Percentiles rank a stretch among this genome's conserved stretches.
Evolutionary conservation across 2,888 invertebrate genomes (phyloP).

Genomic region (Lasius platythorax): DNA sequence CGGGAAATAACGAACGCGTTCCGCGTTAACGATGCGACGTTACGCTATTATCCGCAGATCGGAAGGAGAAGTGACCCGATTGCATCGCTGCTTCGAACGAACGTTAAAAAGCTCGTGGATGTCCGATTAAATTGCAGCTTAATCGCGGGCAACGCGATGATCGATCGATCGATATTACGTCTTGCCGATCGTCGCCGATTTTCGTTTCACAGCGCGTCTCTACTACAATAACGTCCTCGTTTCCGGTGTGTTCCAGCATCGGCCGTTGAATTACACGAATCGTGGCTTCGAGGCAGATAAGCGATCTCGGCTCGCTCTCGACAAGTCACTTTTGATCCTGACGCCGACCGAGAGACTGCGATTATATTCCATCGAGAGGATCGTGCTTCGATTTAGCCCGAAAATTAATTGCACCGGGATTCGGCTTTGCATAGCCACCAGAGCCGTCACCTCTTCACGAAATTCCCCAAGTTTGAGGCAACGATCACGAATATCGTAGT

Average conservation of each 20-base stretch:
- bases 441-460: slow-evolving; percentile 59
- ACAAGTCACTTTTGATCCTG: slow-evolving; percentile 68
- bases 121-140: slow-evolving; percentile 57
- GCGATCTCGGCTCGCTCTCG: slow-evolving; percentile 55
- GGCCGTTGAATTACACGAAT: slow-evolving; percentile 68
- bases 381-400: slow-evolving; percentile 65
- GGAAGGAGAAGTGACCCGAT: slow-evolving; percentile 35
- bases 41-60: slow-evolving; percentile 43
- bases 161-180: slow-evolving; percentile 53
- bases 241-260: slow-evolving; percentile 59
- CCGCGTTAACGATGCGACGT: slow-evolving; percentile 41
- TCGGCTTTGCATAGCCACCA: slow-evolving; percentile 77
- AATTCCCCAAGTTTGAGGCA: slow-evolving; percentile 44
- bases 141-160: slow-evolving; percentile 54
- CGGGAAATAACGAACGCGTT: slow-evolving; percentile 41
- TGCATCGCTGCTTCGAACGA: background rate
- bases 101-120: background rate
- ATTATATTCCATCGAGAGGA: slow-evolving; percentile 62
- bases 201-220: slow-evolving; percentile 16
- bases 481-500: slow-evolving; percentile 32
- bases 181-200: slow-evolving; percentile 25
- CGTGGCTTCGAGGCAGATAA: slow-evolving; percentile 63
- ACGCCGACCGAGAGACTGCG: slow-evolving; percentile 64
- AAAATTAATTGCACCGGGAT: slow-evolving; percentile 79
- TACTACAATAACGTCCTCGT: slow-evolving; percentile 69